Evolutionary conservation across 2,888 invertebrate species (phyloP).

Genomic region (Alloplasta piceator): DNA sequence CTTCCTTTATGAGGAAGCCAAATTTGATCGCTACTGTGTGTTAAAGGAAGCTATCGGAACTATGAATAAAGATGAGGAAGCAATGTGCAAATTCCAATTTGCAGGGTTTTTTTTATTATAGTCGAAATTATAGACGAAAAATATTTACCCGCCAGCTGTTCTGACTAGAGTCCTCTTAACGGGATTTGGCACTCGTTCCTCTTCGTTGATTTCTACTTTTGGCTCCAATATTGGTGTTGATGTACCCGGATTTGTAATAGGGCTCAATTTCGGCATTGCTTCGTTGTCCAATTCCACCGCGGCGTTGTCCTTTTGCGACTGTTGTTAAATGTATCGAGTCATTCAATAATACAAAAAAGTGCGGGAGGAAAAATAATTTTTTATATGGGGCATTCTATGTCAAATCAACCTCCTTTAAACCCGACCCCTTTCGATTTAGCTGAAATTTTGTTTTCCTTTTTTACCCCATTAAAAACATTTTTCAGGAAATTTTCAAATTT

Average conservation of each 20-base stretch:
- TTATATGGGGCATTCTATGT: no score
- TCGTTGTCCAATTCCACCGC: slow-evolving; percentile 69
- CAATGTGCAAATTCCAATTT: no score
- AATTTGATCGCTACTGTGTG: no score
- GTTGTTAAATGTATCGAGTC: not conserved
- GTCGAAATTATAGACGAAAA: slow-evolving; percentile 5
- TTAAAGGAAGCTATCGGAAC: no score
- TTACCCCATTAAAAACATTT: no score
- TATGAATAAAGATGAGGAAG: no score
- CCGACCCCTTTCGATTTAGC: no score
- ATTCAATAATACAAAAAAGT: not conserved
- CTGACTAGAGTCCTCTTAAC: slow-evolving; percentile 77
- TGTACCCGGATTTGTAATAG: slow-evolving; percentile 71
- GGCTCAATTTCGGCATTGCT: slow-evolving; percentile 71
- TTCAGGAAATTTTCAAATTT: no score
- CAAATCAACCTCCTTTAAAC: no score
- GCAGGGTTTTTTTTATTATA: no score
- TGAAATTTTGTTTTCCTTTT: no score
- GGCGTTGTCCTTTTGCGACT: slow-evolving; percentile 64
- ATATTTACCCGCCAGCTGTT: slow-evolving; percentile 74
- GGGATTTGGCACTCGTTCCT: slow-evolving; percentile 72
- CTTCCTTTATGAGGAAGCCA: no score
- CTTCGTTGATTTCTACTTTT: slow-evolving; percentile 72
- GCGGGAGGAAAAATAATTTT: not conserved
- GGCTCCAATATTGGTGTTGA: slow-evolving; percentile 72